Percentiles rank a stretch among this genome's conserved stretches.
Evolutionary conservation across 1,140 invertebrate genomes (phyloP).

Genomic region (Coenobita brevimanus): DNA sequence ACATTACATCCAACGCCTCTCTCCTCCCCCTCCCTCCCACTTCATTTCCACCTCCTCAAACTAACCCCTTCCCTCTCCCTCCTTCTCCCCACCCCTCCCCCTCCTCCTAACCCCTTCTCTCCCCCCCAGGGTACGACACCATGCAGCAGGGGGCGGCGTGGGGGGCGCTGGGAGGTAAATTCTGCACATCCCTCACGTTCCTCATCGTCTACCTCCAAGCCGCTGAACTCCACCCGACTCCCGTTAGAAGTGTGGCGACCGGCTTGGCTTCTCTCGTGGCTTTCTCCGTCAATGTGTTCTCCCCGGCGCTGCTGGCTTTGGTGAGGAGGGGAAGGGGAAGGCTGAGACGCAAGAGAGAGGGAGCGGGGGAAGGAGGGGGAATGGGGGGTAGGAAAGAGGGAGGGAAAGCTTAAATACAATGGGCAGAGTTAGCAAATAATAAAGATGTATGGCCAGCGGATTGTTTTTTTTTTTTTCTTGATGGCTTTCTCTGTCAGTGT

Average conservation of each 20-base stretch:
- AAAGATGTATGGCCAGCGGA: too few relatives aligned
- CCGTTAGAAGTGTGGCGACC: constrained; percentile 70
- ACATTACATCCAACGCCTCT: too few relatives aligned
- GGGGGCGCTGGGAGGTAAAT: constrained; percentile 43
- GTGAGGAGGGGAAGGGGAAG: constrained; percentile 68
- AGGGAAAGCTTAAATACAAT: too few relatives aligned
- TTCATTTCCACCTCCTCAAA: neutral
- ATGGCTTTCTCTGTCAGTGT: too few relatives aligned
- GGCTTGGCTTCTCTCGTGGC: constrained; percentile 71
- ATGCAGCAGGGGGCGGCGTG: neutral
- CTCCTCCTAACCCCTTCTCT: neutral
- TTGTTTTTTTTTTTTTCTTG: too few relatives aligned
- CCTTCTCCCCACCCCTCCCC: neutral
- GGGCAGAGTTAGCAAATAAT: too few relatives aligned
- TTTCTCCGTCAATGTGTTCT: constrained; percentile 69
- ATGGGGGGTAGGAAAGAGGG: too few relatives aligned
- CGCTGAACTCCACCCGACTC: constrained; percentile 71
- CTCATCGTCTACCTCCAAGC: constrained; percentile 68
- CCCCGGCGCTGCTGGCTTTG: constrained; percentile 73
- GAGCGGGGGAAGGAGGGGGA: too few relatives aligned
- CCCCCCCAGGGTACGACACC: constrained; percentile 19
- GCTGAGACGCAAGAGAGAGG: too few relatives aligned
- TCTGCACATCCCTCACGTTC: constrained; percentile 57
- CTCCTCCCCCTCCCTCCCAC: too few relatives aligned
- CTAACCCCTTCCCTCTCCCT: neutral